Evolutionary conservation across 2,888 invertebrate species (phyloP), one percentile per base, ranked within the genome.

Genomic region (Oeneis ivallda): DNA sequence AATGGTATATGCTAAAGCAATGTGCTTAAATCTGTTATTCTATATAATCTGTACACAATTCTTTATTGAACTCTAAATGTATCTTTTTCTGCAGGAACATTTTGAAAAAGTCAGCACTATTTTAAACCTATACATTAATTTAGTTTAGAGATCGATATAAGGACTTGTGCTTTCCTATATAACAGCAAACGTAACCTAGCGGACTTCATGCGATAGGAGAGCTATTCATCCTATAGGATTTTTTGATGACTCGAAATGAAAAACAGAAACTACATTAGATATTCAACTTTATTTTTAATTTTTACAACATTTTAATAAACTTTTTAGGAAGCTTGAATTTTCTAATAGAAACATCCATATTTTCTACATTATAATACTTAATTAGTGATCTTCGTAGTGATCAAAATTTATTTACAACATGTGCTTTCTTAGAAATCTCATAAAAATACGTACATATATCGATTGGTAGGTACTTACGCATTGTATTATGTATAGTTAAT

Each of bases 261-360:
- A 61, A 52, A 0, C 45, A 39, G 32, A 41, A 1, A 34, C 13
- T 54, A 59, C 17, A 54, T 69, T 71, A 53, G 39, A 73, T 79
- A 76, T 72, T 79, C 76, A 82, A 80, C 71, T 80, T 80, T n/a
- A n/a, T n/a, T n/a, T n/a, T n/a, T 79, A 81, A 47, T 49, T 78
- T 83, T 79, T 80, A 82, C 77, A 83, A 77, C 76, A 68, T 78
- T 74, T 74, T 64, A 64, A 64, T 74, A 69, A 70, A 69, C 73
- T 77, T 76, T 72, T 74, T 34, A 50, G 47, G 47, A 69, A 69
- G 66, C 74, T 77, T 76, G 72, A 72, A 73, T 71, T 68, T 69
- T 75, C 79, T 83, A 80, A 72, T 74, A 81, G 80, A 76, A 80
- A 82, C 80, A 82, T 84, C 79, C 76, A 83, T 78, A 62, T 65